Base-by-base conservation (phyloP, 2,113 vertebrate species). In the Xyrauchen texanus region DNA sequence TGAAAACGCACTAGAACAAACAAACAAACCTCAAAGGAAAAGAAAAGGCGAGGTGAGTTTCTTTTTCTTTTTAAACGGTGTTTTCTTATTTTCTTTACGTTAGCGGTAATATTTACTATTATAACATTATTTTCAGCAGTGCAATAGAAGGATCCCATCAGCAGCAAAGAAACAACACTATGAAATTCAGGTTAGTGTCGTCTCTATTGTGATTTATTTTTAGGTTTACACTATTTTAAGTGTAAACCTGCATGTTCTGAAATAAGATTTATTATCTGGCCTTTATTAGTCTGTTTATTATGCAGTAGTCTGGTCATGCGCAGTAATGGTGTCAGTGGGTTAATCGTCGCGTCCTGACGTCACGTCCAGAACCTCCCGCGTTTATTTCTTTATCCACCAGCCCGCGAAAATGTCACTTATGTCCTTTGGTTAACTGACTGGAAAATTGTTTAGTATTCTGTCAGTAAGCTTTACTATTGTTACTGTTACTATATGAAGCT, bases 131-230 rank as follows among this genome's bases (percentile, higher is more conserved):
- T 79, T 83, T 86, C 90, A 97, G 95, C 93, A 94, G 68, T 88
- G 77, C 8, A 91, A 93, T 84, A 93, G 81, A 85, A 93, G 93
- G 84, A 91, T 95, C 4, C 93, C 94, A 21, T 90, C 91, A n/a
- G 68, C 88, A 75, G 82, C 90, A 53, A 97, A 94, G 88, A 97
- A 94, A 79, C 96, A 97, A 52, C 96, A 93, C 68, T 99, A 96
- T 81, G 96, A 98, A 87, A 99, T 99, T 86, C 94, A 98, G 96
- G 98, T 99, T 88, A 90, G 69, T 34, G 21, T 34, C 21, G 21
- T 34, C 21, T 34, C 21, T 34, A 3, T 34, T 34, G 21, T 34
- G n/a, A n/a, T n/a, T n/a, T n/a, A n/a, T n/a, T n/a, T n/a, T n/a
- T n/a, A n/a, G n/a, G n/a, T n/a, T n/a, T n/a, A n/a, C n/a, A n/a